Evolutionary conservation across 2,113 vertebrate species (phyloP).

Genomic region (Sinocyclocheilus rhinocerous): DNA sequence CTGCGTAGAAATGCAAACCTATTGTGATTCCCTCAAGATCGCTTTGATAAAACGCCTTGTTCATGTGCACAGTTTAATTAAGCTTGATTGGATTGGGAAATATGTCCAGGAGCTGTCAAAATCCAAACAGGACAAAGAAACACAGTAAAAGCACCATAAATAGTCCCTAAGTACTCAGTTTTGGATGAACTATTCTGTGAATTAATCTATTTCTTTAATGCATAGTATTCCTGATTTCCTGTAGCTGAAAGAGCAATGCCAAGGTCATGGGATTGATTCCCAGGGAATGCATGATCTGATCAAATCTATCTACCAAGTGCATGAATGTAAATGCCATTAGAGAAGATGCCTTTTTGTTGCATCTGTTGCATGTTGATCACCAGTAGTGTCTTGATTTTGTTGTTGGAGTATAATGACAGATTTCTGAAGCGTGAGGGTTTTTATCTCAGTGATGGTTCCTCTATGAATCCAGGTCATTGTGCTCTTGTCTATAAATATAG

Average conservation of each 20-base stretch:
- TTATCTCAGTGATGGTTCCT: neutral
- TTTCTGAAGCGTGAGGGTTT: neutral
- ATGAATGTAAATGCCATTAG: neutral
- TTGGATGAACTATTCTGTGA: no score
- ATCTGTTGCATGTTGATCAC: neutral
- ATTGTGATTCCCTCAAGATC: neutral
- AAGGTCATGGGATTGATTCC: neutral
- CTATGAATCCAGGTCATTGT: slow-evolving; percentile 6
- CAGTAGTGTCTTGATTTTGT: neutral
- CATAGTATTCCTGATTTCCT: neutral
- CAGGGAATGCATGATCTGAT: no score
- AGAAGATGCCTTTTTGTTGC: neutral
- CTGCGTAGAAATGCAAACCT: neutral
- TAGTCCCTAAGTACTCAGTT: no score
- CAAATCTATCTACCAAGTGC: neutral
- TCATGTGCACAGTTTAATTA: neutral
- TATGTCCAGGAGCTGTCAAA: neutral
- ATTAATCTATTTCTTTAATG: neutral
- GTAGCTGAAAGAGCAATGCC: neutral
- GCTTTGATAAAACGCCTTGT: neutral
- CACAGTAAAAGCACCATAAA: no score
- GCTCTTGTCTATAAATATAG: neutral
- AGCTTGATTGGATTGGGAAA: neutral
- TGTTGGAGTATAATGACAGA: neutral
- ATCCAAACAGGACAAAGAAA: no score